Evolutionary conservation across 2,797 vertebrate species (phyloP).

Genomic region (Champsocephalus esox): DNA sequence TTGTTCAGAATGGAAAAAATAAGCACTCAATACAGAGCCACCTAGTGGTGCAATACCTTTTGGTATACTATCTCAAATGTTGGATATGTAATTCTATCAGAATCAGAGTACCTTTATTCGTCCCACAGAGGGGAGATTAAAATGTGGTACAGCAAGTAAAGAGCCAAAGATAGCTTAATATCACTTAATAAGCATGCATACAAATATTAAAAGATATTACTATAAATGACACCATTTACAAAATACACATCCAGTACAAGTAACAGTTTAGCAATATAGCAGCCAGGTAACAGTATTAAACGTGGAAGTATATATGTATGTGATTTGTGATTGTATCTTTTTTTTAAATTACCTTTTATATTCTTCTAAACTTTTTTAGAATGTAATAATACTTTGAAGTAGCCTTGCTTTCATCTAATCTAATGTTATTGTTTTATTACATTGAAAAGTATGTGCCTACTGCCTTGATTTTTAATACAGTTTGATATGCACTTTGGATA

Average conservation of each 20-base stretch:
- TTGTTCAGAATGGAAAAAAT: neutral
- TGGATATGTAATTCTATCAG: too few relatives aligned
- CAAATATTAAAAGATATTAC: too few relatives aligned
- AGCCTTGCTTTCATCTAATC: neutral
- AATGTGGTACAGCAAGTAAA: too few relatives aligned
- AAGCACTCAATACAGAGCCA: conserved; percentile 4
- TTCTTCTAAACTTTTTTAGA: neutral
- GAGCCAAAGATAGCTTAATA: too few relatives aligned
- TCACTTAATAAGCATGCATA: too few relatives aligned
- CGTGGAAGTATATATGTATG: too few relatives aligned
- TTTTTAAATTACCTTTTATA: neutral
- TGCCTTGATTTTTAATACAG: neutral
- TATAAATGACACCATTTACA: too few relatives aligned
- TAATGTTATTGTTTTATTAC: neutral
- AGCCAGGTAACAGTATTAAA: too few relatives aligned
- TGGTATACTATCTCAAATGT: neutral
- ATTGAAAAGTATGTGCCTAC: neutral
- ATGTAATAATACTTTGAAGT: neutral
- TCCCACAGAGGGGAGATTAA: too few relatives aligned
- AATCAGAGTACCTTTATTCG: too few relatives aligned
- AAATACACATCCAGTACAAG: too few relatives aligned
- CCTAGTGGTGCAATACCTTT: conserved; percentile 7
- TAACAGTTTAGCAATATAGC: too few relatives aligned
- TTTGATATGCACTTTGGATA: neutral
- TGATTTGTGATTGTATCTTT: neutral